Base-by-base conservation (phyloP, 2,113 vertebrate genomes). In the Sturnus vulgaris region DNA sequence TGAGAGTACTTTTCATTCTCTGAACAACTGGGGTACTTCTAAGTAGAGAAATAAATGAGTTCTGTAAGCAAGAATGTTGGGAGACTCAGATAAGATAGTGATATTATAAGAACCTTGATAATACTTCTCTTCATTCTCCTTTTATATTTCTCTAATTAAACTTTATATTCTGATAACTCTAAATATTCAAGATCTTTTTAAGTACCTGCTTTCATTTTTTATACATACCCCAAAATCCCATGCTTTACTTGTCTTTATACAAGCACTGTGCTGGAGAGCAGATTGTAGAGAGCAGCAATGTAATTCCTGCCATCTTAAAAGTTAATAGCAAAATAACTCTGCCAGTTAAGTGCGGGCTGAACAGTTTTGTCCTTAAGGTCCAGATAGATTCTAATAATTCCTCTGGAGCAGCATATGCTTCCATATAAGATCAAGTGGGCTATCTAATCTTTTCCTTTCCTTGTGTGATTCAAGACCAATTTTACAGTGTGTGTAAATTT, bases 1-100 rank as follows among this genome's bases (percentile, higher is more conserved):
- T 81, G 63, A 95, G 79, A 92, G 47, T 59, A 40, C 63, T 88
- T 88, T 68, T 78, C 47, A 56, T 95, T 96, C 40, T 80, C 50
- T 88, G 64, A 90, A 77, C 27, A 61, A 80, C 79, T 71, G 15
- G 16, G 73, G 59, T 72, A 65, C 30, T 91, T 83, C 28, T 82
- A 87, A 92, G 50, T 57, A 85, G 56, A 66, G 52, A 63, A 96
- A 90, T 70, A 90, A 93, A 88, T 55, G 68, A 93, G 21, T 15
- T 82, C 24, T 59, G 52, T 83, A 93, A 95, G 82, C 44, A 92
- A 83, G 85, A 90, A 31, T 8, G 75, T 63, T 40, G 19, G 46
- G 44, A 92, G 31, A 86, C n/a, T 9, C 27, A 56, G 63, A 80
- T 63, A 90, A 94, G 52, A 60, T 35, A 83, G 24, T 33, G 63